Evolutionary conservation across 2,113 vertebrate genomes (phyloP).

Genomic region (Rhineura floridana): DNA sequence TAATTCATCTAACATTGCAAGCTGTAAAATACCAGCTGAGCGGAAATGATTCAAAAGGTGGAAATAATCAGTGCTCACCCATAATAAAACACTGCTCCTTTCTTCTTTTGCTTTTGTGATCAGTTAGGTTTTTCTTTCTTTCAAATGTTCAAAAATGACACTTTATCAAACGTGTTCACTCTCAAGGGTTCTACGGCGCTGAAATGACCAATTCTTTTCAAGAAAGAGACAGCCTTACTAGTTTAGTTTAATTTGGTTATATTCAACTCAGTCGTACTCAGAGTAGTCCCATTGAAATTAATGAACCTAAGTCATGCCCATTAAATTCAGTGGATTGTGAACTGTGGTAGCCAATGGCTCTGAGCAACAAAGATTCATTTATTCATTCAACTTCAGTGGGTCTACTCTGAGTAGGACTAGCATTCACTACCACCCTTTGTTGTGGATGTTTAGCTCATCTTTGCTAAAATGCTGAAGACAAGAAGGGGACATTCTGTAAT

Average conservation of each 20-base stretch:
- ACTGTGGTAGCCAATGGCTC: no score
- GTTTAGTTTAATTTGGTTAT: neutral
- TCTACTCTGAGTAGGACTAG: no score
- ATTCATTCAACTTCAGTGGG: no score
- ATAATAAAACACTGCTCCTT: neutral
- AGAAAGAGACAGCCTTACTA: neutral
- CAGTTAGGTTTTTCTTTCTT: neutral
- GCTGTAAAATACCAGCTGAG: conserved; percentile 24
- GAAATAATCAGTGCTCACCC: conserved; percentile 5
- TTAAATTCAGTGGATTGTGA: no score
- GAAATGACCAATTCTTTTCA: neutral
- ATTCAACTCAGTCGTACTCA: no score
- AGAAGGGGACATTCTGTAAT: neutral
- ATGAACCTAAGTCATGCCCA: no score
- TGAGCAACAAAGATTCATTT: no score
- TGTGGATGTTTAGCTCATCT: conserved; percentile 11
- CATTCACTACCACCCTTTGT: no score
- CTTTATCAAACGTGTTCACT: rapidly evolving
- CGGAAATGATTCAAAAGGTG: conserved; percentile 15
- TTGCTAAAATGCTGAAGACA: neutral
- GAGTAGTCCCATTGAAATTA: no score
- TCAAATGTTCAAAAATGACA: neutral
- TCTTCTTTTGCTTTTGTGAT: neutral
- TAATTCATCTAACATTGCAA: conserved; percentile 25
- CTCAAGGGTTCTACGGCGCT: neutral